A percentile compares a stretch with the other conserved stretches of the same genome.
Evolutionary conservation across 2,888 invertebrate species (phyloP).

Genomic region (Leistus spinibarbis): DNA sequence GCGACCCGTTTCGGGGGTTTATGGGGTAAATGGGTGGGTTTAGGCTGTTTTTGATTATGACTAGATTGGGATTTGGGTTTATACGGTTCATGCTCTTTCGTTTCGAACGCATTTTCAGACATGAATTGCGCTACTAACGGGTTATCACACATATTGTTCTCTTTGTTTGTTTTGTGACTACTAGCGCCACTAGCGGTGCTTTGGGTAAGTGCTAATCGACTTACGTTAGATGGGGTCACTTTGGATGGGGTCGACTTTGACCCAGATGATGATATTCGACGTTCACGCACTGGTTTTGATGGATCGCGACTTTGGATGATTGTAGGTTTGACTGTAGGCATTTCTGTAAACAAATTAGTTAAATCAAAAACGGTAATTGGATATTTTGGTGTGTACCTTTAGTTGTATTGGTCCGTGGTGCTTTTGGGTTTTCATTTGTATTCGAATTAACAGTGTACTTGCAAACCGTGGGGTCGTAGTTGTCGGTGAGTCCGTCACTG

Average conservation of each 20-base stretch:
- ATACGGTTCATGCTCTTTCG: neutral
- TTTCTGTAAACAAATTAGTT: neutral
- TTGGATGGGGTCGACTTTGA: neutral
- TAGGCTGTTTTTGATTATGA: slow-evolving; percentile 28
- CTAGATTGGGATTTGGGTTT: slow-evolving; percentile 39
- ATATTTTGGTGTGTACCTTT: slow-evolving; percentile 12
- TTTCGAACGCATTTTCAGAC: slow-evolving; percentile 50
- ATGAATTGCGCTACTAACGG: slow-evolving; percentile 53
- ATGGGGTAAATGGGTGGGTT: slow-evolving; percentile 13
- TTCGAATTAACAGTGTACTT: slow-evolving; percentile 70
- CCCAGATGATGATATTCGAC: slow-evolving; percentile 15
- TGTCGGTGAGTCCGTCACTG: slow-evolving; percentile 89
- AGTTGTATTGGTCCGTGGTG: slow-evolving; percentile 53
- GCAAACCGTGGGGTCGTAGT: slow-evolving; percentile 90
- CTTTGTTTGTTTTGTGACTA: slow-evolving; percentile 11
- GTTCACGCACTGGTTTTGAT: slow-evolving; percentile 5
- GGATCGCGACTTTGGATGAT: slow-evolving; percentile 12
- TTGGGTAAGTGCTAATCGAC: slow-evolving; percentile 24
- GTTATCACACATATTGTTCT: slow-evolving; percentile 44
- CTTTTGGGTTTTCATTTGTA: slow-evolving; percentile 54
- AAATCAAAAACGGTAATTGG: neutral
- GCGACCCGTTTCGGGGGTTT: slow-evolving; percentile 15
- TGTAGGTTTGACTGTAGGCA: neutral
- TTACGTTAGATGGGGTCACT: slow-evolving; percentile 18
- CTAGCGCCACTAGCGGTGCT: slow-evolving; percentile 32